phyloP scores from a whole-genome alignment of 2,797 vertebrate genomes.

The Rhyacichthys aspro region DNA sequence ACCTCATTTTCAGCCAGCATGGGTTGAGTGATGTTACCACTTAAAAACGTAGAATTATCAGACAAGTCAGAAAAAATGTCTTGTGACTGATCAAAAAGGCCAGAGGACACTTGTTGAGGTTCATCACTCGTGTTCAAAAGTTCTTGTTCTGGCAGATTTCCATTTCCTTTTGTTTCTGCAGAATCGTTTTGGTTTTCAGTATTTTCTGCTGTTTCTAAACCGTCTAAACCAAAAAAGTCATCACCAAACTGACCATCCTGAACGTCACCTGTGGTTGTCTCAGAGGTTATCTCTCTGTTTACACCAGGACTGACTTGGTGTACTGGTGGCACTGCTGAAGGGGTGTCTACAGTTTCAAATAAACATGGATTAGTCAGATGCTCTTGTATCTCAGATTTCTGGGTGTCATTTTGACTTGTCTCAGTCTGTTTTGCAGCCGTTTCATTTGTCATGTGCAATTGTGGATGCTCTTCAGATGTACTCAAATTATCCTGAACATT shows the following conservation, averaged over 20 bases:
- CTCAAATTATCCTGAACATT: not conserved
- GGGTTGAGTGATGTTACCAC: slow-evolving; percentile 15
- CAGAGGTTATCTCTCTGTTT: slow-evolving; percentile 6
- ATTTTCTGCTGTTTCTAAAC: not conserved
- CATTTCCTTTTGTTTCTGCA: slow-evolving; percentile 2
- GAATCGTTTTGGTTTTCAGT: slow-evolving; percentile 14
- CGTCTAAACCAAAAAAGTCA: slow-evolving; percentile 25
- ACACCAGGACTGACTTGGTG: not conserved
- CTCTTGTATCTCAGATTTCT: not conserved
- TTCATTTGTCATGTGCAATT: not conserved
- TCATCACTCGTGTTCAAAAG: slow-evolving; percentile 34
- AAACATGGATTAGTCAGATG: not conserved
- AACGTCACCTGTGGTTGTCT: slow-evolving; percentile 13
- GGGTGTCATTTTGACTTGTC: too few species aligned
- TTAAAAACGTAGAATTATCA: slow-evolving; percentile 10
- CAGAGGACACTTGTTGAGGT: slow-evolving; percentile 1
- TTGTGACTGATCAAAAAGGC: slow-evolving; percentile 41
- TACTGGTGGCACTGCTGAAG: not conserved
- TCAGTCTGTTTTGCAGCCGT: not conserved
- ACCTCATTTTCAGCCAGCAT: slow-evolving; percentile 17
- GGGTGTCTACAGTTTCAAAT: not conserved
- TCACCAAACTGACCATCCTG: slow-evolving; percentile 16
- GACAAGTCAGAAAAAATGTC: not conserved
- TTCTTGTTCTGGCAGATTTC: not conserved
- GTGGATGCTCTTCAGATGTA: not conserved